phyloP scores from a whole-genome alignment of 2,113 vertebrate species.

The Entelurus aequoreus region DNA sequence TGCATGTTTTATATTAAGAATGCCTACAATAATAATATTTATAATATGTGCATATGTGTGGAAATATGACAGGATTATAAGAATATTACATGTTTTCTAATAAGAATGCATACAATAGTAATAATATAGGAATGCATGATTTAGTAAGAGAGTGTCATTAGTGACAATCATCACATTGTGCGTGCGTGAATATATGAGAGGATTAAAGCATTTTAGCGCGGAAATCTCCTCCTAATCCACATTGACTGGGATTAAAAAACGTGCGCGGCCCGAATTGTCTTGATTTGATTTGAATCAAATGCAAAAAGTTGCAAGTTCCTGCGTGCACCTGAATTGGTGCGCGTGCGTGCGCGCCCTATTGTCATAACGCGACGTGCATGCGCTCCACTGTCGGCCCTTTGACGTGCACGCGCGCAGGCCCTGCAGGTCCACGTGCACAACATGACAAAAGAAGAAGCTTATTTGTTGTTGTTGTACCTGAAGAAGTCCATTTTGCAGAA shows the following conservation, averaged over 20 bases:
- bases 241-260: conserved; percentile 1
- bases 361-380: conserved; percentile 61
- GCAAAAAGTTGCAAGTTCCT: background rate
- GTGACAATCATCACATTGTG: conserved; percentile 71
- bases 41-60: too few relatives aligned
- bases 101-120: too few relatives aligned
- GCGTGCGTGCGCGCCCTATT: conserved; percentile 29
- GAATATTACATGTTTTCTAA: too few relatives aligned
- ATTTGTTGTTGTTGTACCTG: conserved; percentile 73
- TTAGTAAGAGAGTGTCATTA: conserved; percentile 37
- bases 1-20: too few relatives aligned
- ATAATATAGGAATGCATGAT: too few relatives aligned
- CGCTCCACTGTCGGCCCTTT: conserved; percentile 66
- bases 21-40: too few relatives aligned
- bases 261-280: background rate
- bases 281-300: background rate
- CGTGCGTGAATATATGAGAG: conserved; percentile 50
- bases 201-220: conserved; percentile 69
- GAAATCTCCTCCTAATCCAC: conserved; percentile 68
- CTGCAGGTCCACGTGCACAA: too few relatives aligned
- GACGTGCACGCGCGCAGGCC: conserved; percentile 55
- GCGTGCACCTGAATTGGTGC: conserved; percentile 29
- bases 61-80: too few relatives aligned
- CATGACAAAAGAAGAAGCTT: too few relatives aligned
- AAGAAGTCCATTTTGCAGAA: conserved; percentile 98